Percentiles rank a stretch among this genome's conserved stretches.
Conservation (phyloP, 1,140 invertebrate genomes). For the Megalonaias nervosa region DNA sequence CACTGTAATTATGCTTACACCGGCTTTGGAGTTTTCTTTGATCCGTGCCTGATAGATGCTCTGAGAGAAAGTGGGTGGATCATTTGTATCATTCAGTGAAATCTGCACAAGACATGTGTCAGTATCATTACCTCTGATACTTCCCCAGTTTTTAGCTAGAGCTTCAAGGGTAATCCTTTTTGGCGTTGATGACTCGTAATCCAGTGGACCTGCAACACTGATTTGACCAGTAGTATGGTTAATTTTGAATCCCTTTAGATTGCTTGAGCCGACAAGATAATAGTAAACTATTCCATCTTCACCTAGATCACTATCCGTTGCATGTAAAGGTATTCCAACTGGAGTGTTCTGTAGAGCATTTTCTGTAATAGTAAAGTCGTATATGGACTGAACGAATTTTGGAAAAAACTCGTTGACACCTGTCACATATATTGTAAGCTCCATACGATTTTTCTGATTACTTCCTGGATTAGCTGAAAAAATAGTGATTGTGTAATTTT, state of each 20-base stretch:
- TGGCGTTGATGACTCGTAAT: conserved; percentile 89
- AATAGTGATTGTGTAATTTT: conserved; percentile 84
- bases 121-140: conserved; percentile 93
- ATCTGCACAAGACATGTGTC: conserved; percentile 95
- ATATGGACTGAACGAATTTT: conserved; percentile 90
- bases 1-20: conserved; percentile 84
- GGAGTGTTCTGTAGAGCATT: conserved; percentile 89
- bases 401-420: conserved; percentile 96
- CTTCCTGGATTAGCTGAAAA: conserved; percentile 84
- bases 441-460: conserved; percentile 73
- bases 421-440: conserved; percentile 84
- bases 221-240: conserved; percentile 86
- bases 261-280: conserved; percentile 92
- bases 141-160: conserved; percentile 94
- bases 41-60: conserved; percentile 82
- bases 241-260: conserved; percentile 92
- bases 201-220: conserved; percentile 81
- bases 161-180: conserved; percentile 87
- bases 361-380: conserved; percentile 95
- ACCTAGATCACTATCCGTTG: conserved; percentile 93
- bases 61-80: conserved; percentile 92
- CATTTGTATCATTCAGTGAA: conserved; percentile 94
- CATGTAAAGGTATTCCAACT: conserved; percentile 86
- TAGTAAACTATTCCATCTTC: conserved; percentile 93
- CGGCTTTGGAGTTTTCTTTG: conserved; percentile 80